These are phyloP conservation scores for Cladorhizidae sp. DNA, from an alignment of 37 sponge, comb jelly and placozoan genomes.

Conservation along the genomic window DNA sequence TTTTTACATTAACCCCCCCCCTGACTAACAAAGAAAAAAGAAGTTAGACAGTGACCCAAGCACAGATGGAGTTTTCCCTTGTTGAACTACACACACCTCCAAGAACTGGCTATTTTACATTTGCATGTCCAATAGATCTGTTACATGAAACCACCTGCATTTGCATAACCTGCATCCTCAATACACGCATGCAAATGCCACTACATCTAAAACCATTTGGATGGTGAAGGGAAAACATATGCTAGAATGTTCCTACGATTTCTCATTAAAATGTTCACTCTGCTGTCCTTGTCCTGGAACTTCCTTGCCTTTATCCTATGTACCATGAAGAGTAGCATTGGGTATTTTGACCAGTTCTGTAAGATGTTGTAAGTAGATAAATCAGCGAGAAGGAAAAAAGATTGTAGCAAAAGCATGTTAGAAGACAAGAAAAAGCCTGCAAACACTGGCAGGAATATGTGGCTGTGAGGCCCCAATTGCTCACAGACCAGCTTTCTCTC, in stretches of 20 bases:
- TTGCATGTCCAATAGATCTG: too few species aligned
- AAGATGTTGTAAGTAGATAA: constrained; percentile 36
- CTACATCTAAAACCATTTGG: too few species aligned
- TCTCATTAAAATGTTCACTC: constrained; percentile 28
- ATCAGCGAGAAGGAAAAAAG: constrained; percentile 23
- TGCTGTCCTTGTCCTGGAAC: constrained; percentile 32
- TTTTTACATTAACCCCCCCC: too few species aligned
- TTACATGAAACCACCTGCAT: too few species aligned
- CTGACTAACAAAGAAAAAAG: too few species aligned
- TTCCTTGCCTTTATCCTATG: constrained; percentile 43
- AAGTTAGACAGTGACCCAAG: too few species aligned
- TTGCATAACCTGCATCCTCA: too few species aligned
- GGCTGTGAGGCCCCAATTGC: constrained; percentile 25
- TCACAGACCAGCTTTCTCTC: neutral
- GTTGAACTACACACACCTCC: too few species aligned
- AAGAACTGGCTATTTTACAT: too few species aligned
- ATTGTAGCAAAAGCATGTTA: constrained; percentile 24
- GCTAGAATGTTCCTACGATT: constrained; percentile 2
- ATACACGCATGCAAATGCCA: too few species aligned
- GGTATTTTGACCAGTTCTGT: constrained; percentile 10
- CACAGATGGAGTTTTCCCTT: too few species aligned
- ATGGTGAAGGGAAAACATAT: too few species aligned
- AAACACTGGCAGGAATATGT: constrained; percentile 47
- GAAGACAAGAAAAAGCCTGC: constrained; percentile 15
- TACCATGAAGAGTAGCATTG: constrained; percentile 35